Evolutionary conservation across 2,888 invertebrate genomes (phyloP), one percentile per base, ranked within the genome.

Genomic region (Nymphalis polychloros): DNA sequence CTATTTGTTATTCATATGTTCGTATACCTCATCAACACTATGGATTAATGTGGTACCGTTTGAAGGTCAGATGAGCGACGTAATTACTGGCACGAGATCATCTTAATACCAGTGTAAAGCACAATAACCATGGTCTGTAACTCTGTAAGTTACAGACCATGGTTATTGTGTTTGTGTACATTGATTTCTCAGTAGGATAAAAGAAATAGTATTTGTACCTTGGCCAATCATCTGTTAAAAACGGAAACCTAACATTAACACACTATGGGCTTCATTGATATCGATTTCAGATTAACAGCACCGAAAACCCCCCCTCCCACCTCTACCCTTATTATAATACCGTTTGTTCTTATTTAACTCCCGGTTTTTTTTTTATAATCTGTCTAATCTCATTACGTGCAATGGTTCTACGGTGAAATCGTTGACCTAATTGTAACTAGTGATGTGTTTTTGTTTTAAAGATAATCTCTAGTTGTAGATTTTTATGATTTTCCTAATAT

Each of bases 261-360:
- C 53, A 19, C 27, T 55, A 48, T 50, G 52, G 73, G 69, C 71
- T 73, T 73, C 69, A 35, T 46, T 49, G 23, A 27, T 74, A 74
- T 74, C 67, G 73, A 74, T 74, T 74, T 69, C 71, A 67, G 72
- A 74, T 74, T 74, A 73, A 60, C 67, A 8, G 8, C 49, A 19
- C 27, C 41, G 13, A 41, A 41, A 0, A 13, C 3, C 13, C 27
- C 23, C 53, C 53, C 55, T 19, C 41, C 19, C 17, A 17, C n/a
- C 57, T 16, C 41, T 67, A 59, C 61, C 66, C 64, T 74, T 72
- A 74, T 74, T 72, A 72, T 68, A 74, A 72, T 71, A 71, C 48
- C 63, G 48, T 60, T 59, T 67, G 67, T 67, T 71, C 57, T 57
- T 60, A 60, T 63, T 57, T 41, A 46, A 20, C 53, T 10, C 31